Conservation (phyloP, 2,888 invertebrate genomes). For the Agapostemon virescens region DNA sequence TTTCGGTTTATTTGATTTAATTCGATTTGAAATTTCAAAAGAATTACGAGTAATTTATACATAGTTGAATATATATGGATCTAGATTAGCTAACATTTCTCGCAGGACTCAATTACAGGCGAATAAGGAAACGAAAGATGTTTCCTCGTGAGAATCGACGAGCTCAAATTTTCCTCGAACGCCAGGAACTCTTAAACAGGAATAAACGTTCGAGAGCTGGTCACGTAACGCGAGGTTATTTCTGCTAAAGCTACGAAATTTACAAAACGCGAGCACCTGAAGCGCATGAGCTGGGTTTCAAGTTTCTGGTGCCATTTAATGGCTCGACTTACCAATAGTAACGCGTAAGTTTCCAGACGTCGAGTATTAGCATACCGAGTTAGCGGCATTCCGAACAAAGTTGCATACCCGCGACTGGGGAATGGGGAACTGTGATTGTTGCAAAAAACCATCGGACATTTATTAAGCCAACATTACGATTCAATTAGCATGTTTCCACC, state of each 20-base stretch:
- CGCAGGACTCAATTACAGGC: neutral
- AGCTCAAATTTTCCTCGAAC: neutral
- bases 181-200: neutral
- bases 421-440: conserved; percentile 25
- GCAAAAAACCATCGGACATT: conserved; percentile 34
- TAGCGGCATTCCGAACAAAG: conserved; percentile 71
- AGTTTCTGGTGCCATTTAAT: conserved; percentile 72
- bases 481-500: neutral
- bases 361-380: conserved; percentile 72
- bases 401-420: conserved; percentile 34
- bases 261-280: conserved; percentile 40
- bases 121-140: neutral
- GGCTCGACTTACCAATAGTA: conserved; percentile 61
- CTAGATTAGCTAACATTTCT: neutral
- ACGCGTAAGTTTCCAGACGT: conserved; percentile 54
- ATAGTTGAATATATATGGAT: too few relatives aligned
- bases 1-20: neutral
- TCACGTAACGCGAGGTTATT: neutral
- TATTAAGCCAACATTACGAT: neutral
- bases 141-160: neutral
- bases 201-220: neutral
- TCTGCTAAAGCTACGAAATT: conserved; percentile 38
- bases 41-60: neutral
- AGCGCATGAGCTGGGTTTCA: conserved; percentile 46
- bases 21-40: too few relatives aligned